Evolutionary conservation across 2,888 invertebrate species (phyloP), one percentile per base, ranked within the genome.

Genomic region (Cistogaster globosa): DNA sequence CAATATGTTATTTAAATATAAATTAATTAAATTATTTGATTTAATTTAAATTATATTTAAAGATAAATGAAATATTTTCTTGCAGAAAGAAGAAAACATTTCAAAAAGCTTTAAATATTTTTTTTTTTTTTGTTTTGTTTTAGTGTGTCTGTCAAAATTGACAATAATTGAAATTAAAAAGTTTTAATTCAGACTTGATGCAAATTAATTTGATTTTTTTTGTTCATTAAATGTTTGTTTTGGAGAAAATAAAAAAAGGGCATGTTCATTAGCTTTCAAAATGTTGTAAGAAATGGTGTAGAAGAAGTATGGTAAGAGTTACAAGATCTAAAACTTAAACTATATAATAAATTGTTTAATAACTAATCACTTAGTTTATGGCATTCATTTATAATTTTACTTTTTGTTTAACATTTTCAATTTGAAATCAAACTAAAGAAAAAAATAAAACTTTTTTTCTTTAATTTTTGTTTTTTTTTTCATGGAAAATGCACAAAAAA

Each of bases 301-400:
- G 12, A 12, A 16, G 32, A 20, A 7, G 45, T n/a, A 22, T n/a
- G 51, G 8, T 48, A 53, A 9, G 51, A 18, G 9, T 53, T 18
- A 11, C 9, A 11, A 18, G 51, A 18, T 18, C 18, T 26, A 51
- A 32, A 58, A 9, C 42, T 80, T 69, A 69, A 18, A 42, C 18
- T 58, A 57, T 14, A 42, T 32, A n/a, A 68, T 48, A 60, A 53
- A 58, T 58, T 84, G 87, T 88, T 90, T 90, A 91, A 88, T 87
- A 91, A 90, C 91, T 91, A 91, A 91, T 90, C 89, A 91, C 90
- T 91, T 91, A 91, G 89, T 90, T 90, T 91, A 91, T 91, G 90
- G 90, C 90, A 91, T 90, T 85, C 71, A 71, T 32, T 32, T 32
- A 32, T 32, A 32, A 67, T 71, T 71, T 62, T 63, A 32, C 32